Evolutionary conservation across 2,797 vertebrate genomes (phyloP), one percentile per base, ranked within the genome.

Genomic region (Hydrophis major): DNA sequence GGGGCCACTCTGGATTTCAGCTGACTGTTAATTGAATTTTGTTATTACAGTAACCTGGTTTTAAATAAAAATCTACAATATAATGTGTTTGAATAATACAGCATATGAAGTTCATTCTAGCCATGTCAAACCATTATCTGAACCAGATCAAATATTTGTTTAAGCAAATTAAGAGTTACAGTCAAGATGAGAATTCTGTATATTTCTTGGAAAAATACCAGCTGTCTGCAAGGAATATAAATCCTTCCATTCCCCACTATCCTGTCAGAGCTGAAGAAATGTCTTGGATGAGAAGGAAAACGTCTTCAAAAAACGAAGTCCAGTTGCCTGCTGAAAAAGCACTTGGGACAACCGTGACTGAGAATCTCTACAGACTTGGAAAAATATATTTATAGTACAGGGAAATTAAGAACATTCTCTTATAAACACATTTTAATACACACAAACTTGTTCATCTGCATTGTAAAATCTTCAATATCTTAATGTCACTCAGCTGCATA

Each of bases 401-500:
- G 95, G 87, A 90, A 89, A 91, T 91, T 63, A 57, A 28, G 50
- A 27, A 63, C 0, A 56, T 14, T 53, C 89, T 92, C 94, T 96
- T 95, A 90, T 91, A 32, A 90, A 0, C 27, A 0, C 18, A 28
- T 37, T 63, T 86, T 88, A 88, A 91, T 83, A 13, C 8, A 47
- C 20, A 83, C 74, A 83, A 83, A 83, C 10, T 18, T 74, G 20
- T 83, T 83, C 11, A 42, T n/a, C 13, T 78, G 57, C 57, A 74
- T 57, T 94, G 5, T 20, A 89, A 14, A 10, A 95, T 96, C 92
- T 95, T 94, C 93, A 88, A 1, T n/a, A 59, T 88, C 57, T 50
- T 89, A 91, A 87, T 95, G 95, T 98, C 96, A 99, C 93, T 98
- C 98, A 94, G 96, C 94, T 93, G 98, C 98, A 96, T 98, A 99